Evolutionary conservation across 2,797 vertebrate species (phyloP), one percentile per base, ranked within the genome.

Genomic region (Dryobates pubescens): DNA sequence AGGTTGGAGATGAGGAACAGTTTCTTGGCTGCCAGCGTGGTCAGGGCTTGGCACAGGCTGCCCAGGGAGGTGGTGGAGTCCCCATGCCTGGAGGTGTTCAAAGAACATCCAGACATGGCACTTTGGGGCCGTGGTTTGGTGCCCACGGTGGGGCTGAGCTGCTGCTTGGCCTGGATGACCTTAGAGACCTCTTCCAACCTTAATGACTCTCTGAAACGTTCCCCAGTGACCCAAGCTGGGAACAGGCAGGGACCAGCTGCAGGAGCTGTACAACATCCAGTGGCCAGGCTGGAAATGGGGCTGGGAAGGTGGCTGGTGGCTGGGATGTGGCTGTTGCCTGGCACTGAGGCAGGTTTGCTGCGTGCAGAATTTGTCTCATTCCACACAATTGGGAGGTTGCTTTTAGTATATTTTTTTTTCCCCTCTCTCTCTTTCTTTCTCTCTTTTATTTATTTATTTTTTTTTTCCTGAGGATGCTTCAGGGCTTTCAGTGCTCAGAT

Each of bases 401-500:
- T 53, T 53, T 23, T 26, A 43, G 43, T 32, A 30, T 18, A 78
- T 19, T 87, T 78, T 80, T 41, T 61, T 18, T 17, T 30, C 32
- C 71, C 7, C 17, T 56, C 43, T 41, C 36, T 61, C 18, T 26
- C 36, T 53, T 7, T 22, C 22, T 61, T 51, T 41, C 47, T 61
- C 13, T 22, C 32, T 53, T 17, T 24, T 78, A 22, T 85, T 78
- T 82, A 47, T 61, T 22, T 22, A 19, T 19, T 32, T 53, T 24
- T n/a, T 74, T 27, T 82, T 76, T 83, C 34, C 75, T 6, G 36
- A 75, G 74, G 87, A 86, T 76, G 94, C 92, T 93, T 65, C 82
- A 47, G 94, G 95, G 95, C 91, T 86, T 70, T 91, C 86, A 68
- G 86, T 16, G 43, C 84, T 89, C 47, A 32, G 87, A 43, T 32